Base-by-base conservation (phyloP, 2,797 vertebrate species). In the Gymnothorax reevesii region DNA sequence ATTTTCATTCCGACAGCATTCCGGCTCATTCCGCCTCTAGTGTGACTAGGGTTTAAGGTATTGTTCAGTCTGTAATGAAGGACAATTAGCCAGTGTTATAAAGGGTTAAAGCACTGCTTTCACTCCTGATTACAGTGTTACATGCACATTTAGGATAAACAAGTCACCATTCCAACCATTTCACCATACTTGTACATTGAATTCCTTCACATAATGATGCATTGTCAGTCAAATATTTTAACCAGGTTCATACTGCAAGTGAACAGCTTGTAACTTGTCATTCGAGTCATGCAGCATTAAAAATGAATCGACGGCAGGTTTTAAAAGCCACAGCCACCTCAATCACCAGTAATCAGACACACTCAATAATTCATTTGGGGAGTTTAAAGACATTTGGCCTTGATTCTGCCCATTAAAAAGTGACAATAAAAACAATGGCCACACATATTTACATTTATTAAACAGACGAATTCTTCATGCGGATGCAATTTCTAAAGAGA, bases 271-370 rank as follows among this genome's bases (percentile, higher is more conserved):
- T 22, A 62, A 62, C 64, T 27, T 6, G 33, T 33, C 49, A 42
- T 49, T 62, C 42, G 57, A 83, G 82, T 60, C 55, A 60, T 17
- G 33, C 57, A 42, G 33, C n/a, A 84, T 84, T 33, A 84, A 84
- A 64, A 64, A 84, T 84, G n/a, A 15, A 84, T 84, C 59, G 49
- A n/a, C 27, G 12, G 4, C 49, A 7, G 12, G 42, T 1, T 84
- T 64, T 49, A 17, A 83, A 83, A 66, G 57, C 83, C 17, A 8
- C 83, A 84, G 27, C 57, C 22, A 42, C 60, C 83, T 17, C 83
- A 62, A 66, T 33, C 57, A 64, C 64, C 59, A 62, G 62, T 60
- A 49, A 84, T 62, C 20, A 60, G 17, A 49, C 3, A 64, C 57
- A 42, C 27, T 42, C 42, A 49, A 83, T 59, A 83, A 49, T 83